A percentile compares a stretch with the other conserved stretches of the same genome.
These are phyloP conservation scores for Fregetta grallaria DNA, from an alignment of 2,113 vertebrate genomes.

Conservation along the genomic window DNA sequence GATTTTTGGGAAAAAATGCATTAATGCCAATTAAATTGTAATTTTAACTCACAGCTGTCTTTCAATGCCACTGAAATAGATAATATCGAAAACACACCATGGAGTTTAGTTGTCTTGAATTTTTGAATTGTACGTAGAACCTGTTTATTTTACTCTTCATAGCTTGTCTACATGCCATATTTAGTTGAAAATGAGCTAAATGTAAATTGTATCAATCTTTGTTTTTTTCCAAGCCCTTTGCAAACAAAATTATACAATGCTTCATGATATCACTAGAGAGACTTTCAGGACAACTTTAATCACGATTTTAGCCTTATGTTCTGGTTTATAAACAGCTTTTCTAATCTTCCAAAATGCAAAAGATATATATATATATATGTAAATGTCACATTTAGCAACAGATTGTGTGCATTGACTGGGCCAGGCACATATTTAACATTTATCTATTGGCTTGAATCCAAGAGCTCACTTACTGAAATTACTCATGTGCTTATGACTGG, in stretches of 20 bases:
- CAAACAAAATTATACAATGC: background rate
- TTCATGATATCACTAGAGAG: background rate
- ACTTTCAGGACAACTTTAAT: background rate
- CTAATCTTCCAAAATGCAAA: background rate
- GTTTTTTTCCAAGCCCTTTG: background rate
- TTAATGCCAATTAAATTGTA: conserved; percentile 24
- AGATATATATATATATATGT: background rate
- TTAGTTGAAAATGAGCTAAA: background rate
- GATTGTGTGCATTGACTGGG: conserved; percentile 8
- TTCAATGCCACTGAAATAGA: background rate
- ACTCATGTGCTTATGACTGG: conserved; percentile 31
- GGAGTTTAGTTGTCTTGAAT: background rate
- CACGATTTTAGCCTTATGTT: background rate
- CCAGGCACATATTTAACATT: conserved; percentile 24
- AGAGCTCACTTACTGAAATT: conserved; percentile 23
- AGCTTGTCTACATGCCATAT: background rate
- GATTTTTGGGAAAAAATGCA: background rate
- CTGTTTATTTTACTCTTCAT: background rate
- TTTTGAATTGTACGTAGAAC: background rate
- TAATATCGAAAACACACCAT: background rate
- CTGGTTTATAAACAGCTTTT: conserved; percentile 27
- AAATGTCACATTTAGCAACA: conserved; percentile 56
- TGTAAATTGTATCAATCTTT: background rate
- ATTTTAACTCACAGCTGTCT: conserved; percentile 23
- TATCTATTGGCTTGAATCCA: conserved; percentile 30